A percentile compares a stretch with the other conserved stretches of the same genome.
phyloP scores from a whole-genome alignment of 2,888 invertebrate species.

The Noctuana brunneofusca region DNA sequence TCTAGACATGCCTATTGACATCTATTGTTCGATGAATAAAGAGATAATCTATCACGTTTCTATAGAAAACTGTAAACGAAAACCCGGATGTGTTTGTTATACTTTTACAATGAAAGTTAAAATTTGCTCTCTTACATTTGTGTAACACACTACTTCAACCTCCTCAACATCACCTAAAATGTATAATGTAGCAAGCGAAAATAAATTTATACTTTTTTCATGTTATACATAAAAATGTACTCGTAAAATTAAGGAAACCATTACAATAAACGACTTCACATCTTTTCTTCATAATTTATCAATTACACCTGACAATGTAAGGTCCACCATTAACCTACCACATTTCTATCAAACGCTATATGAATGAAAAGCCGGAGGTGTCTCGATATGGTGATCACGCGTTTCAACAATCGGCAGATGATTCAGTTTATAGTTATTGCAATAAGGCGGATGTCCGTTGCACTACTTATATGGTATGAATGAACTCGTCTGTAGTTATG shows the following conservation, averaged over 20 bases:
- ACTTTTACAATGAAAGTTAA: neutral
- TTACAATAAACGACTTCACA: no score
- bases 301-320: neutral
- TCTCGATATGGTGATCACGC: slow-evolving; percentile 38
- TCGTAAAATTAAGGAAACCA: no score
- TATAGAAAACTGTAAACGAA: slow-evolving; percentile 32
- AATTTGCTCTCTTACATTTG: neutral
- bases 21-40: slow-evolving; percentile 13
- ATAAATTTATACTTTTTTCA: no score
- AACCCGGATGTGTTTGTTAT: slow-evolving; percentile 13
- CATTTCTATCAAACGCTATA: slow-evolving; percentile 20
- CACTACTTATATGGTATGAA: slow-evolving; percentile 42
- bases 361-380: slow-evolving; percentile 38
- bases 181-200: no score
- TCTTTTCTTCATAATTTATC: no score
- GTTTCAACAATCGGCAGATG: slow-evolving; percentile 36
- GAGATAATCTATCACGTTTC: slow-evolving; percentile 17
- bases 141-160: no score
- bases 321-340: neutral
- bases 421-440: slow-evolving; percentile 46
- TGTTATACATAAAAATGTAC: no score
- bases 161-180: no score
- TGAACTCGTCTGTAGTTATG: slow-evolving; percentile 8
- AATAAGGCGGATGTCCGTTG: slow-evolving; percentile 44
- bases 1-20: slow-evolving; percentile 19